Evolutionary conservation across 2,113 vertebrate species (phyloP), one percentile per base, ranked within the genome.

Genomic region (Benitochromis conjunctus): DNA sequence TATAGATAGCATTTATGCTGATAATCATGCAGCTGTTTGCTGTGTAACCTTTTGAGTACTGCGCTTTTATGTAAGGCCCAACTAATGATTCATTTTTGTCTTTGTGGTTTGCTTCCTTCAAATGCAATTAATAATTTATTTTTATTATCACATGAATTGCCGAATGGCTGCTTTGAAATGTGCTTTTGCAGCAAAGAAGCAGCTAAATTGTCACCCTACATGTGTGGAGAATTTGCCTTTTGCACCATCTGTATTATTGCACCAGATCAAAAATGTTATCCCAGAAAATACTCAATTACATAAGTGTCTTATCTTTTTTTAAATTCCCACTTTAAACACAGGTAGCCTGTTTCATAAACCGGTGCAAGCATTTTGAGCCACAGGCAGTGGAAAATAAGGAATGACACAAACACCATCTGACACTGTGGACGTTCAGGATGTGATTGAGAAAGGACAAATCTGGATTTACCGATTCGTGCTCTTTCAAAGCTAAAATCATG

Each of bases 71-170:
- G 64, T 29, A 62, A 83, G 41, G 55, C 77, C 71, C 82, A 83
- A 71, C 82, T 87, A 94, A 85, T 76, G 54, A 87, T 58, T 89
- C 12, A 86, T 91, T 92, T 92, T 81, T 81, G 66, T 81, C 64
- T 89, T 91, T 83, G 80, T 90, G 54, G 43, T 86, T 88, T 90
- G 18, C 43, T 54, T 82, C 10, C 36, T 56, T 80, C 26, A 82
- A 38, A 60, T 56, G 8, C 6, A 69, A 43, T 74, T n/a, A 57
- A 64, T 58, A 79, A 57, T 64, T 62, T 69, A 31, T 57, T 82
- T 86, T 74, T 31, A 26, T 53, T 21, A 38, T 26, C 51, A 77
- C 34, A 5, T 55, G 5, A 29, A 34, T 29, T 41, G 13, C 14
- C 71, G 83, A 78, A 87, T 86, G 71, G 80, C 85, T 92, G 48